These are phyloP conservation scores for Syngnathoides biaculeatus DNA, from an alignment of 2,113 vertebrate species.

Conservation along the genomic window DNA sequence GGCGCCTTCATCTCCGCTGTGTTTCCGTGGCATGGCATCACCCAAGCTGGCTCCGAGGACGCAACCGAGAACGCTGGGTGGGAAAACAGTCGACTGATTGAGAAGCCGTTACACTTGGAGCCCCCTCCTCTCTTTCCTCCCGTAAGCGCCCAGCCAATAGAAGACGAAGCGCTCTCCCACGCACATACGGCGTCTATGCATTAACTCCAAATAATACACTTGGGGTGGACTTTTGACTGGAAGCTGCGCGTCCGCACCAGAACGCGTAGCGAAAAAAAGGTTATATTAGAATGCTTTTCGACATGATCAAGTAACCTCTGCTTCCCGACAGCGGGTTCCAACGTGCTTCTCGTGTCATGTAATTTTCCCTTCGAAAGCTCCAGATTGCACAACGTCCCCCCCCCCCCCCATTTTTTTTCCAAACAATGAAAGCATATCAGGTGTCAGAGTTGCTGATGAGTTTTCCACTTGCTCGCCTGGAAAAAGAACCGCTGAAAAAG, in stretches of 20 bases:
- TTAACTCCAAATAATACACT: background rate
- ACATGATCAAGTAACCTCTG: no score
- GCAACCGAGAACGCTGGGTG: conserved; percentile 1
- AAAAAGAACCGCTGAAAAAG: conserved; percentile 15
- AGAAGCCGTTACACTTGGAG: conserved; percentile 37
- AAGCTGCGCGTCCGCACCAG: background rate
- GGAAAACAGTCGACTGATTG: conserved; percentile 12
- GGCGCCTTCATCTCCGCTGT: conserved; percentile 86
- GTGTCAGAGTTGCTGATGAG: conserved; percentile 29
- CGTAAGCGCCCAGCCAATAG: no score
- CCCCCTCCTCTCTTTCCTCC: conserved; percentile 40
- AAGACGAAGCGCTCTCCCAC: no score
- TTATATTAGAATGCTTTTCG: no score
- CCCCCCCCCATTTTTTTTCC: background rate
- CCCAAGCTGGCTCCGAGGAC: conserved; percentile 62
- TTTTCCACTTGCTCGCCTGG: conserved; percentile 55
- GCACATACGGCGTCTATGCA: no score
- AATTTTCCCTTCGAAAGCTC: conserved; percentile 27
- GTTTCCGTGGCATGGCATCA: conserved; percentile 95
- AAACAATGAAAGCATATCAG: conserved; percentile 21
- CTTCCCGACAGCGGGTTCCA: background rate
- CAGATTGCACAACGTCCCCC: conserved; percentile 20
- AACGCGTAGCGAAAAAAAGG: background rate
- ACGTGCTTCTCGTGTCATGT: conserved; percentile 7
- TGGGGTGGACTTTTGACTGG: background rate